phyloP scores from a whole-genome alignment of 2,888 invertebrate species.

The Lathronympha strigana region DNA sequence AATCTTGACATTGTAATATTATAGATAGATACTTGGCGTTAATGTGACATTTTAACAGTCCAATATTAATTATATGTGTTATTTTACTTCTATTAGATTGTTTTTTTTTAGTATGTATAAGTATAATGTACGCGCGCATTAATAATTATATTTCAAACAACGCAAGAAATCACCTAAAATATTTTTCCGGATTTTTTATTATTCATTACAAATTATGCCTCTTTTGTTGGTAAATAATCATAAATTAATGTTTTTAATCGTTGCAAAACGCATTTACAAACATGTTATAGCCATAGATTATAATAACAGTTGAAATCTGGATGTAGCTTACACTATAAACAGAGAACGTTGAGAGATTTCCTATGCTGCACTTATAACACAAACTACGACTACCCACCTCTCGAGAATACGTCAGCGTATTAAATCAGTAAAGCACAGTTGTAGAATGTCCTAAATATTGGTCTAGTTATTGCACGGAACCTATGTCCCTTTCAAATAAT shows the following conservation, averaged over 20 bases:
- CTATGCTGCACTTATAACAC: constrained; percentile 2
- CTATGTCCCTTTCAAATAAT: constrained; percentile 58
- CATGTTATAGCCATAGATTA: background rate
- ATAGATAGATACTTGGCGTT: background rate
- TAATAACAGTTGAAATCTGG: background rate
- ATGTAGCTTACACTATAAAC: background rate
- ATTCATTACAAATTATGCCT: background rate
- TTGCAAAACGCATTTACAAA: background rate
- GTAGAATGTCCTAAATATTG: constrained; percentile 82
- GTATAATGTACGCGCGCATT: no score
- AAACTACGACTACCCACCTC: constrained; percentile 15
- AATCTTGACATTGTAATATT: no score
- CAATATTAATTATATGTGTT: background rate
- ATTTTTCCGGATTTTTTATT: background rate
- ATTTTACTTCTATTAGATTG: background rate
- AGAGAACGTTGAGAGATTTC: background rate
- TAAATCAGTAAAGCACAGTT: constrained; percentile 77
- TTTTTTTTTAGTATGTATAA: background rate
- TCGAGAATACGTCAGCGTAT: constrained; percentile 74
- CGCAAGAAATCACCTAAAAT: background rate
- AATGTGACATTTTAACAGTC: background rate
- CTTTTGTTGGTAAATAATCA: background rate
- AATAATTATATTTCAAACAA: background rate
- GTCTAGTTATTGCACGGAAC: constrained; percentile 81
- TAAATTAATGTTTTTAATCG: background rate